A percentile compares a stretch with the other conserved stretches of the same genome.
Conservation (phyloP, 2,797 vertebrate species). For the Pyrocephalus nanus region DNA sequence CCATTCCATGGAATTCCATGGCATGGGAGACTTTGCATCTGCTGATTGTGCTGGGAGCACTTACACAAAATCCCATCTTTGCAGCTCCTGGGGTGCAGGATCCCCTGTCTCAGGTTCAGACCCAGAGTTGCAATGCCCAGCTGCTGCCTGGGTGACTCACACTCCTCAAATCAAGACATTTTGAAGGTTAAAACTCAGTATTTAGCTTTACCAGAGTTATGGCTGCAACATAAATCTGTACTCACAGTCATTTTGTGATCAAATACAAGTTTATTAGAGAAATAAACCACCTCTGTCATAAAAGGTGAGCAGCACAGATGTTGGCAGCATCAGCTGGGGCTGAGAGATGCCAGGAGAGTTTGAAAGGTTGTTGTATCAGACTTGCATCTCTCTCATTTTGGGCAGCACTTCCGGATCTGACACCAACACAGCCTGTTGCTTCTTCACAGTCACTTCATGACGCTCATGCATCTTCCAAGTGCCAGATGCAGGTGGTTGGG, state of each 20-base stretch:
- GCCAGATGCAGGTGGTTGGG: background rate
- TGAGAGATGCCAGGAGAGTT: background rate
- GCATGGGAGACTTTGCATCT: background rate
- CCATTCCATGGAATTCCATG: background rate
- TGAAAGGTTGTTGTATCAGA: background rate
- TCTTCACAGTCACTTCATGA: fast-evolving
- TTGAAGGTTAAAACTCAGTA: fast-evolving
- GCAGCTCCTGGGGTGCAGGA: background rate
- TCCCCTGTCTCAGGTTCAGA: background rate
- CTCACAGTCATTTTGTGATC: background rate
- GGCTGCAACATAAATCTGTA: background rate
- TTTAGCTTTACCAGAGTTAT: background rate
- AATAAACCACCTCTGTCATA: background rate
- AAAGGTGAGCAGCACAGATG: background rate
- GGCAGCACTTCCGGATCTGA: background rate
- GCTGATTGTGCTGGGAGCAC: background rate
- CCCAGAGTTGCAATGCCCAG: background rate
- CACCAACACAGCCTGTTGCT: background rate
- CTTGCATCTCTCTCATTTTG: background rate
- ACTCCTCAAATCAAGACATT: background rate
- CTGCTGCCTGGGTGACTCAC: background rate
- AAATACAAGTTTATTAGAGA: slow-evolving; percentile 42
- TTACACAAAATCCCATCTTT: background rate
- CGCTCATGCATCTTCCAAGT: fast-evolving
- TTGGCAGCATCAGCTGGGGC: background rate